Base-by-base conservation (phyloP, 2,797 vertebrate genomes). In the Cyclura pinguis region DNA sequence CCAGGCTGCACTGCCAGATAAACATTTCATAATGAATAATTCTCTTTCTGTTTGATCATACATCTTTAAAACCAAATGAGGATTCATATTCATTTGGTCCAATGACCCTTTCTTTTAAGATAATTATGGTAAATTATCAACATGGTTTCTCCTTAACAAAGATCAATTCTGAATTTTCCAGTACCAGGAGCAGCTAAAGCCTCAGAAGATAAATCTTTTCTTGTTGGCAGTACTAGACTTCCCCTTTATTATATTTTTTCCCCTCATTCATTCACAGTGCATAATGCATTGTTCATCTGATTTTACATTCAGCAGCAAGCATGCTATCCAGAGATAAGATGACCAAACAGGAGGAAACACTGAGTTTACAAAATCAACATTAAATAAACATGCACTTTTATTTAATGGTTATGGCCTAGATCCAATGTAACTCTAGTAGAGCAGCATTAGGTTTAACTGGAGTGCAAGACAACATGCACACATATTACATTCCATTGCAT, bases 61-160 rank as follows among this genome's bases (percentile, higher is more conserved):
- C 32, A 78, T 85, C 88, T 89, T 86, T 73, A 47, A 9, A 69
- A 38, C 22, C 27, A 86, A 38, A n/a, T 57, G 27, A 90, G 57
- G 24, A 88, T 50, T 29, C 88, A 91, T 69, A 80, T 89, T 35
- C 29, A 85, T 24, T 18, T 24, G 69, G 20, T 59, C 67, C 16
- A 89, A 18, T 88, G 90, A 92, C 50, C 86, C 80, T 84, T 67
- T 76, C 64, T 82, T 87, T 91, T 88, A 91, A 88, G 74, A 35
- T 84, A 67, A 85, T 86, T 4, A 88, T 89, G 50, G 13, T 0
- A 14, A 91, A 86, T 69, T 18, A 88, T 80, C n/a, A 80, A 89
- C 81, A 59, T 82, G 1, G 74, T 82, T 87, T 50, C 67, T 81
- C 24, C 69, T 78, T 50, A 59, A 88, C 64, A 87, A 90, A 93